Base-by-base conservation (phyloP, 2,888 invertebrate species). In the Drosophila antonietae region DNA sequence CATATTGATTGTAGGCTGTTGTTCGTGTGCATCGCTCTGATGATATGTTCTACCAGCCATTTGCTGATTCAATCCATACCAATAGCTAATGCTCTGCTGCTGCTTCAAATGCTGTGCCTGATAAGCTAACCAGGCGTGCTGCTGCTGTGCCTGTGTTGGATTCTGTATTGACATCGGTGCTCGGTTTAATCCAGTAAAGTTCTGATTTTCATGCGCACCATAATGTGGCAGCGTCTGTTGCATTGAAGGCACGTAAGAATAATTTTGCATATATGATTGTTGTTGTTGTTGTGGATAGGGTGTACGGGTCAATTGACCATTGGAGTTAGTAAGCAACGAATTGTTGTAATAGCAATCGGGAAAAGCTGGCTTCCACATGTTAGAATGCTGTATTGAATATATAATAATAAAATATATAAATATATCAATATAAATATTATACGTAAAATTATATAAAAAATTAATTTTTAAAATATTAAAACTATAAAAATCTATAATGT, bases 61-160 rank as follows among this genome's bases (percentile, higher is more conserved):
- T 51, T 35, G 51, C 14, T 66, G 72, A 0, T 46, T 44, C 31
- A 33, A 39, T 23, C 28, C 31, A 61, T 73, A 55, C 59, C 47
- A 68, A 49, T 49, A 66, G 51, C 47, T 66, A 23, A 46, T 51
- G 55, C 14, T 39, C 2, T 8, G 66, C 7, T n/a, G 49, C 4
- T n/a, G 49, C 10, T 52, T 67, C n/a, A 33, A 15, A 15, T 33
- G 18, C 3, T 59, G 49, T 1, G 47, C 35, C 5, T 37, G 55
- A 65, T 58, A 74, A 18, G 51, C 39, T 14, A 41, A 6, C 37
- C 43, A 51, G 10, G 35, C 8, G 9, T 49, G 55, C 5, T 39
- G 55, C 7, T 39, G 56, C 15, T 62, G 60, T 8, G 46, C n/a
- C 18, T 62, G 60, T 10, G 43, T 28, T 18, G 23, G 53, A 6